Percentiles rank a stretch among this genome's conserved stretches.
These are phyloP conservation scores for Eilema sororculum DNA, from an alignment of 2,888 invertebrate species.

Conservation along the genomic window DNA sequence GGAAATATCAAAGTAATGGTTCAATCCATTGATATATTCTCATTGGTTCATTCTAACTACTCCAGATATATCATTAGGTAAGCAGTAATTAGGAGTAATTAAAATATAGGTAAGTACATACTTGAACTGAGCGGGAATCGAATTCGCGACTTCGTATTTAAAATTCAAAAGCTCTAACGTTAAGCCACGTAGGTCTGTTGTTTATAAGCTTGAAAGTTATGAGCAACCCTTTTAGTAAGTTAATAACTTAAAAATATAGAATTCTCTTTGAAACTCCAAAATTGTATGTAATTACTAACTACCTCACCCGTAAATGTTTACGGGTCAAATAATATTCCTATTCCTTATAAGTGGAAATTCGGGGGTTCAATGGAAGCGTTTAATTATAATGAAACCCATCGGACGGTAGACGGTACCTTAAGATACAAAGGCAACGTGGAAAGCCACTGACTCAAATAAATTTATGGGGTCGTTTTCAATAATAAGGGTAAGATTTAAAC, in stretches of 20 bases:
- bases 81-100: too few species aligned
- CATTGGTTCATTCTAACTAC: too few species aligned
- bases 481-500: constrained; percentile 54
- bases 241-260: not conserved
- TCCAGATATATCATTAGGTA: too few species aligned
- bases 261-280: not conserved
- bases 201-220: not conserved
- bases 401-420: constrained; percentile 32
- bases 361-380: constrained; percentile 35
- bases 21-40: too few species aligned
- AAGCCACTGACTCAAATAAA: constrained; percentile 65
- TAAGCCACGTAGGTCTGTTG: too few species aligned
- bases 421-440: constrained; percentile 42
- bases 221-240: not conserved
- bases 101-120: too few species aligned
- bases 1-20: too few species aligned
- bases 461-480: constrained; percentile 66
- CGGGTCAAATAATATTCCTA: constrained; percentile 29
- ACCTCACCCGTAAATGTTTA: constrained; percentile 33
- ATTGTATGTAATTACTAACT: constrained; percentile 10
- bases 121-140: too few species aligned
- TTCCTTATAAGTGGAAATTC: constrained; percentile 21
- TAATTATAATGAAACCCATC: constrained; percentile 43
- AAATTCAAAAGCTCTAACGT: too few species aligned
- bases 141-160: too few species aligned